Conservation (phyloP, 2,113 vertebrate species). For the Naja naja region DNA sequence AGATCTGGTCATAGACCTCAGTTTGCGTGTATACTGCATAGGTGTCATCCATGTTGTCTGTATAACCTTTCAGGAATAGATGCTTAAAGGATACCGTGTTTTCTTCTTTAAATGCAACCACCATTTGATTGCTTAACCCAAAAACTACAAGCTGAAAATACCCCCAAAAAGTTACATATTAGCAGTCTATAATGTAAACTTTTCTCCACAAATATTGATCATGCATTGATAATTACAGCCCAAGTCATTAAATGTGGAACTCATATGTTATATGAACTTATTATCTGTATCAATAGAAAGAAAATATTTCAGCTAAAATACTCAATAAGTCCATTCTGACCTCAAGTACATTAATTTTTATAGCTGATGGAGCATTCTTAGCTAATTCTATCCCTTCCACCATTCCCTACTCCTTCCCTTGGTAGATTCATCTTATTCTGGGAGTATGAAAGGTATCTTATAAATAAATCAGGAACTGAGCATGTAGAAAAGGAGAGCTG, state of each 20-base stretch:
- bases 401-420: neutral
- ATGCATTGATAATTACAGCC: neutral
- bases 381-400: neutral
- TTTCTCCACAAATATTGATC: neutral
- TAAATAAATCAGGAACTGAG: neutral
- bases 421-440: neutral
- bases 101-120: slow-evolving; percentile 92
- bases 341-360: neutral
- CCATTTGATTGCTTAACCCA: slow-evolving; percentile 95
- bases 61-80: slow-evolving; percentile 88
- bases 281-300: neutral
- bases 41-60: slow-evolving; percentile 72
- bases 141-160: slow-evolving; percentile 86
- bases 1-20: slow-evolving; percentile 85
- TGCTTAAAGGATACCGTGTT: slow-evolving; percentile 89
- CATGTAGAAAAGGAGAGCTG: neutral
- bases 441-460: neutral
- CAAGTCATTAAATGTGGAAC: neutral
- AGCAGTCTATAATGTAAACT: neutral
- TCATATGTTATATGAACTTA: neutral
- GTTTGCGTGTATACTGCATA: slow-evolving; percentile 84
- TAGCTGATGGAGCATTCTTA: neutral
- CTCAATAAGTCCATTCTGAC: neutral
- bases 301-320: neutral
- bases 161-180: slow-evolving; percentile 3